phyloP scores from a whole-genome alignment of 2,113 vertebrate genomes.

The Rousettus leschenaultii region DNA sequence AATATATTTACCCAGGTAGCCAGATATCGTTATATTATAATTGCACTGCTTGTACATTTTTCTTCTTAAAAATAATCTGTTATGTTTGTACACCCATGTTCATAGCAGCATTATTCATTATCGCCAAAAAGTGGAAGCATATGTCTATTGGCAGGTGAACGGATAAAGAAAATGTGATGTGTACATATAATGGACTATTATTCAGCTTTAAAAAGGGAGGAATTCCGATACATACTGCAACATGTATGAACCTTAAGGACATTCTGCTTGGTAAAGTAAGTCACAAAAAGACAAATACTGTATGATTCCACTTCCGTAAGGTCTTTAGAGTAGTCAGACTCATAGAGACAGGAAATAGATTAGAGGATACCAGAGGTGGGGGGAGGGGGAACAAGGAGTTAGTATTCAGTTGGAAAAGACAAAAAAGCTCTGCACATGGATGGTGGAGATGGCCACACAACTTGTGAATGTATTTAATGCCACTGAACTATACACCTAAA shows the following conservation, averaged over 20 bases:
- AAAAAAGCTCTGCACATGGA: not conserved
- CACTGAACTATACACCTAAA: not conserved
- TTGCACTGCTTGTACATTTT: not conserved
- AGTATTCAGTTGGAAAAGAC: not conserved
- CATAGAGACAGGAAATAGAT: not conserved
- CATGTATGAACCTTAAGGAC: not conserved
- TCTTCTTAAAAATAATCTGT: not conserved
- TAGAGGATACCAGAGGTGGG: not conserved
- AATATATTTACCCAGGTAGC: not conserved
- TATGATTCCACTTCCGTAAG: not conserved
- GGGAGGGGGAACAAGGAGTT: not conserved
- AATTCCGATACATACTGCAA: not conserved
- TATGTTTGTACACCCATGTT: not conserved
- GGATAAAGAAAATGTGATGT: not conserved
- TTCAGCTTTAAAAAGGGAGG: not conserved
- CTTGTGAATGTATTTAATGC: not conserved
- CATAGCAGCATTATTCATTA: no score
- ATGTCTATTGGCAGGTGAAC: not conserved
- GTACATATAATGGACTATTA: not conserved
- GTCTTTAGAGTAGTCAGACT: not conserved
- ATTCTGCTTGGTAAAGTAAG: not conserved
- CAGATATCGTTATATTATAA: not conserved
- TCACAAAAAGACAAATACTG: not conserved
- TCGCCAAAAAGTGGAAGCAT: not conserved
- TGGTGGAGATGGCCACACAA: not conserved